phyloP scores from a whole-genome alignment of 2,797 vertebrate species.

The Syncerus caffer region DNA sequence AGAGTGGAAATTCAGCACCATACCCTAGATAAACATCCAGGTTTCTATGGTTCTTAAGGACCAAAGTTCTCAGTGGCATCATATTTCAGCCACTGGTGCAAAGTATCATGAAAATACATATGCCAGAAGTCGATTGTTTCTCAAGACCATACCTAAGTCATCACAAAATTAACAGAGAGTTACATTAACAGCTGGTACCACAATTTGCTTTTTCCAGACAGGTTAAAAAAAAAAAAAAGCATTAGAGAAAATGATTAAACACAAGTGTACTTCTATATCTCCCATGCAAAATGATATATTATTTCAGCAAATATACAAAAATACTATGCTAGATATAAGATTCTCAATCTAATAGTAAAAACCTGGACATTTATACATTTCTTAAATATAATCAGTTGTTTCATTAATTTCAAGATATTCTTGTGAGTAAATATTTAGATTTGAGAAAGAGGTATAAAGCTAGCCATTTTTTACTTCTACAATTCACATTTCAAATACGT shows the following conservation, averaged over 20 bases:
- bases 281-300: background rate
- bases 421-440: background rate
- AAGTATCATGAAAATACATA: background rate
- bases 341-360: background rate
- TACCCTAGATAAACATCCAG: constrained; percentile 50
- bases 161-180: background rate
- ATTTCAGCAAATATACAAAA: background rate
- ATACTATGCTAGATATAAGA: background rate
- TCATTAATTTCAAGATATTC: background rate
- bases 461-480: background rate
- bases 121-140: background rate
- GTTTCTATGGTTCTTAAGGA: constrained; percentile 35
- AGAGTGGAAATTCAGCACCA: background rate
- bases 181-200: background rate
- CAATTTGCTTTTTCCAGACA: background rate
- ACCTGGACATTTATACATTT: background rate
- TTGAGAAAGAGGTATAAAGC: background rate
- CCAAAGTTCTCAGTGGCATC: constrained; percentile 41
- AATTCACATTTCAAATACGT: background rate
- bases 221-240: background rate
- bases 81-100: background rate
- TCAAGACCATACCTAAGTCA: background rate
- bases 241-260: background rate
- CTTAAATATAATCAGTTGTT: background rate
- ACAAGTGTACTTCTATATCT: background rate